Percentiles rank a stretch among this genome's conserved stretches.
Conservation (phyloP, 2,888 invertebrate species). For the Acleris holmiana region DNA sequence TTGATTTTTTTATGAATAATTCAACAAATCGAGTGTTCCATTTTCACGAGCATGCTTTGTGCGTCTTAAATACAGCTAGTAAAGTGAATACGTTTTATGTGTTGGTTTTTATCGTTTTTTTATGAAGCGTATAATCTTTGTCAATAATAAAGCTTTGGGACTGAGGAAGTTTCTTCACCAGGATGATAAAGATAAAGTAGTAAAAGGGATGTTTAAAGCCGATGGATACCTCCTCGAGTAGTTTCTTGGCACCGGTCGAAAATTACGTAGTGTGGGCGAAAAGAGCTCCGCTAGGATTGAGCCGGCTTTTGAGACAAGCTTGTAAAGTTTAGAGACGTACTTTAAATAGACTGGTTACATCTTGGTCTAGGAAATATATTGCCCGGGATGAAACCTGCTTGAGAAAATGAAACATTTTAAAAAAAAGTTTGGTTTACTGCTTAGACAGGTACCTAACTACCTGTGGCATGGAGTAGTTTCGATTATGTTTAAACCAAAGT, state of each 20-base stretch:
- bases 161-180: conserved; percentile 21
- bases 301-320: conserved; percentile 3
- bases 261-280: conserved; percentile 15
- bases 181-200: conserved; percentile 24
- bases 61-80: conserved; percentile 17
- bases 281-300: conserved; percentile 9
- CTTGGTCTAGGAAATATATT: no score
- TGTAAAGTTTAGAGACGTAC: neutral
- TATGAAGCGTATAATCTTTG: conserved; percentile 30
- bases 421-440: no score
- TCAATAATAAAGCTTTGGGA: conserved; percentile 28
- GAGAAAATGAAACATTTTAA: no score
- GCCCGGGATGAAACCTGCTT: no score
- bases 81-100: conserved; percentile 33
- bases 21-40: conserved; percentile 1
- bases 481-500: no score
- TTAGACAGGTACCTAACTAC: no score
- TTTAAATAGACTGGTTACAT: no score
- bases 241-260: conserved; percentile 28
- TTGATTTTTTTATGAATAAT: conserved; percentile 1
- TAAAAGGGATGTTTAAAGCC: conserved; percentile 18
- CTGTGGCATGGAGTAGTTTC: no score
- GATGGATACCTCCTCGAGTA: conserved; percentile 11
- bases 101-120: conserved; percentile 29
- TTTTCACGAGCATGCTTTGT: conserved; percentile 3